Conservation (phyloP, 2,888 invertebrate species). For the Seira musarum region DNA sequence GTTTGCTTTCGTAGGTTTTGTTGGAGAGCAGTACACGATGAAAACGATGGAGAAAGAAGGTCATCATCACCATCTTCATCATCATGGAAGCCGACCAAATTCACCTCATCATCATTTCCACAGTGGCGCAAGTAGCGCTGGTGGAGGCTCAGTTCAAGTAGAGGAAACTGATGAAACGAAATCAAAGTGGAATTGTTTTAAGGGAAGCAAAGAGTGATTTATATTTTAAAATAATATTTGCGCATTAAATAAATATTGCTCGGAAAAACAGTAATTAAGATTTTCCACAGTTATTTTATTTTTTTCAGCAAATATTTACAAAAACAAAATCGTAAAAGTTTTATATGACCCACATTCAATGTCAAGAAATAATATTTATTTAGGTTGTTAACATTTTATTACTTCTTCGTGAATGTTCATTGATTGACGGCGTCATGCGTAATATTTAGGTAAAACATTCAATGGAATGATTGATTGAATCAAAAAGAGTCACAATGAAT, state of each 20-base stretch:
- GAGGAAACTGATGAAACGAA: neutral
- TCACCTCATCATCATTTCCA: constrained; percentile 4
- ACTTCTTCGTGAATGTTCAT: no score
- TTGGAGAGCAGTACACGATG: constrained; percentile 47
- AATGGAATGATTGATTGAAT: no score
- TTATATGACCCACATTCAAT: no score
- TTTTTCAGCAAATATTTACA: neutral
- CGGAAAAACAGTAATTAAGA: neutral
- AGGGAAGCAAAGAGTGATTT: neutral
- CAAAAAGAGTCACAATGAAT: no score
- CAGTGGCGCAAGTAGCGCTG: constrained; percentile 24
- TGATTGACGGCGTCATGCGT: no score
- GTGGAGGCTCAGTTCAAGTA: constrained; percentile 15
- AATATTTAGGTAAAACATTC: no score
- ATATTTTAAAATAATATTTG: neutral
- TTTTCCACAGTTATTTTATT: neutral
- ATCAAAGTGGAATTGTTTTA: constrained; percentile 35
- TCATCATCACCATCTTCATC: constrained; percentile 15
- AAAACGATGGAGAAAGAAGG: constrained; percentile 44
- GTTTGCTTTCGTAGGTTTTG: constrained; percentile 33
- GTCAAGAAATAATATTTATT: no score
- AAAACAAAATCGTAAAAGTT: no score
- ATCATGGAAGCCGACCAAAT: neutral
- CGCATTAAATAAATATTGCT: neutral
- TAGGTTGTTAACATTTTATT: no score